Evolutionary conservation across 1,140 invertebrate species (phyloP).

Genomic region (Eueides isabella): DNA sequence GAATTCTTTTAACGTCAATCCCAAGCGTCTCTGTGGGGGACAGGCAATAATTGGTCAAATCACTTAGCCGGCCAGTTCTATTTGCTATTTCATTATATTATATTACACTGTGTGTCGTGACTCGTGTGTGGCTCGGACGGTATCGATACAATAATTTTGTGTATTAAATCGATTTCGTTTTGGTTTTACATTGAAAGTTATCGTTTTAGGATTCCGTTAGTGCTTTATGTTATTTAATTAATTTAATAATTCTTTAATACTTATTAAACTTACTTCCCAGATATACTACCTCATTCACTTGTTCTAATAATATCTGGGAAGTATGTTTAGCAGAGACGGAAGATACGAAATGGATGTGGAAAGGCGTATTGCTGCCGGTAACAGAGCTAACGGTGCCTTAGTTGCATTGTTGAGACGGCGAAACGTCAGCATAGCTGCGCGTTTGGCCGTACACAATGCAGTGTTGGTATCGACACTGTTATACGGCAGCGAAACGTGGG

Average conservation of each 20-base stretch:
- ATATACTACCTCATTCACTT: too few species aligned
- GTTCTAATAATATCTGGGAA: too few species aligned
- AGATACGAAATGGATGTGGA: too few species aligned
- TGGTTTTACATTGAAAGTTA: background rate
- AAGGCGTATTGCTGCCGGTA: too few species aligned
- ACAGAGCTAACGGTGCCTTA: too few species aligned
- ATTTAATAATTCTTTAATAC: background rate
- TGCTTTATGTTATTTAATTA: background rate
- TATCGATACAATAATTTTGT: background rate
- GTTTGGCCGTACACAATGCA: too few species aligned
- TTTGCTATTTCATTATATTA: constrained; percentile 35
- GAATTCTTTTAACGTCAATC: constrained; percentile 70
- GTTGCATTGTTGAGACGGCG: too few species aligned
- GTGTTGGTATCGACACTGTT: too few species aligned
- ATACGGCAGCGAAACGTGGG: too few species aligned
- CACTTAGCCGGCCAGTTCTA: constrained; percentile 55
- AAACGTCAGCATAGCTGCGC: too few species aligned
- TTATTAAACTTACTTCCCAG: too few species aligned
- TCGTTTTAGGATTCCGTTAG: background rate
- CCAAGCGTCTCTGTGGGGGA: constrained; percentile 59
- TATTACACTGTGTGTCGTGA: background rate
- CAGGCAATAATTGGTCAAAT: constrained; percentile 71
- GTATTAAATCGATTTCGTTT: constrained; percentile 1
- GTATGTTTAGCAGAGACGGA: too few species aligned
- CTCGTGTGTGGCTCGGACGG: constrained; percentile 21